Evolutionary conservation across 2,113 vertebrate species (phyloP), one percentile per base, ranked within the genome.

Genomic region (Cryptomyrus ogoouensis): DNA sequence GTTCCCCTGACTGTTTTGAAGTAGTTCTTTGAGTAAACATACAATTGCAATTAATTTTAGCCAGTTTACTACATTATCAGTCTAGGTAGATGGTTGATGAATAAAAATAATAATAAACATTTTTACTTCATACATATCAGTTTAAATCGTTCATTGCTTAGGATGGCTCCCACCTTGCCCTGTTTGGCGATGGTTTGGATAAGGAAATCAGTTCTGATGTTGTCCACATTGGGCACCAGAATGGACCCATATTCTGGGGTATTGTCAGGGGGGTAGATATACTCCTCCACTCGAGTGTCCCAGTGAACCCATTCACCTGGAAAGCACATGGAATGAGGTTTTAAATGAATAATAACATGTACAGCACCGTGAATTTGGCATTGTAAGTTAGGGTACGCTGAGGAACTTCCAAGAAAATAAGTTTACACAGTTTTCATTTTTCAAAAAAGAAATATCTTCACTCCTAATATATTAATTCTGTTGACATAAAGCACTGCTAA

Each of bases 161-260:
- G 2, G 46, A 2, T 19, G 31, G 19, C 3, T 10, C 90, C 89
- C 95, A 99, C 98, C 97, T 98, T 99, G 91, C 97, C 97, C 94
- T 99, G 98, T 90, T 97, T 98, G 5, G 97, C 96, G 0, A 99
- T 96, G 70, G 97, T 98, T 91, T 97, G 95, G 90, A 99, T 98
- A 50, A 99, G 95, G 92, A 98, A 99, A 92, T 98, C 95, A 5
- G 96, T 98, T 91, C 98, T 96, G 90, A 99, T 96, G 0, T 97
- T 99, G 94, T 99, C 98, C 31, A 99, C 97, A 91, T 98, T 99
- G 86, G 98, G 98, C 24, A 99, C 97, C 92, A 99, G 93, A 91
- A 99, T 98, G 80, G 98, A 98, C 91, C 94, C 90, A 56, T 98
- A 99, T 10, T 98, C 97, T 50, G 97, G 98, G 19, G 94, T 97